These are phyloP conservation scores for Heterotilapia buettikoferi DNA, from an alignment of 2,113 vertebrate species.

Conservation along the genomic window DNA sequence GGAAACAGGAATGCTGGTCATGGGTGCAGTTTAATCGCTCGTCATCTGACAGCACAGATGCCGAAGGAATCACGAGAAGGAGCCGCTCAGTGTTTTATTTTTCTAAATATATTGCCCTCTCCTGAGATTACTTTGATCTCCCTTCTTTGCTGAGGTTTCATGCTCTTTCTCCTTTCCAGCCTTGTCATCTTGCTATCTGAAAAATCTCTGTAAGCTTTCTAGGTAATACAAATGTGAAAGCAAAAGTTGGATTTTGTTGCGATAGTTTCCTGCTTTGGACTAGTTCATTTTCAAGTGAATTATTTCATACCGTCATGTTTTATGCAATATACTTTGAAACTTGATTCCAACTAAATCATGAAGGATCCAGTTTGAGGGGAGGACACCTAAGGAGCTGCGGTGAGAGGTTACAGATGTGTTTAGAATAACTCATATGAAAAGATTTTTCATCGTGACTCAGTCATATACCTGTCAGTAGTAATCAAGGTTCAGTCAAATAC, in stretches of 20 bases:
- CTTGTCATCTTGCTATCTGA: neutral
- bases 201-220: neutral
- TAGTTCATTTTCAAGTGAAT: neutral
- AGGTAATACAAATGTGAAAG: neutral
- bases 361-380: neutral
- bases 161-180: neutral
- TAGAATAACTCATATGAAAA: neutral
- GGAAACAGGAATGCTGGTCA: neutral
- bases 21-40: neutral
- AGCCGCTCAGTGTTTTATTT: neutral
- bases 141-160: neutral
- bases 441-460: neutral
- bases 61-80: neutral
- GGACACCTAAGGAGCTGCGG: neutral
- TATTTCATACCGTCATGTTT: neutral
- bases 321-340: neutral
- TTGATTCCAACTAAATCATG: neutral
- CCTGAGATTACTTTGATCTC: neutral
- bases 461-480: neutral
- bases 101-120: neutral
- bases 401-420: neutral
- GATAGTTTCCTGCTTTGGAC: neutral
- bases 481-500: neutral
- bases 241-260: neutral
- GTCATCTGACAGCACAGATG: neutral